Conservation (phyloP, 2,888 invertebrate genomes). For the Erebia aethiops region DNA sequence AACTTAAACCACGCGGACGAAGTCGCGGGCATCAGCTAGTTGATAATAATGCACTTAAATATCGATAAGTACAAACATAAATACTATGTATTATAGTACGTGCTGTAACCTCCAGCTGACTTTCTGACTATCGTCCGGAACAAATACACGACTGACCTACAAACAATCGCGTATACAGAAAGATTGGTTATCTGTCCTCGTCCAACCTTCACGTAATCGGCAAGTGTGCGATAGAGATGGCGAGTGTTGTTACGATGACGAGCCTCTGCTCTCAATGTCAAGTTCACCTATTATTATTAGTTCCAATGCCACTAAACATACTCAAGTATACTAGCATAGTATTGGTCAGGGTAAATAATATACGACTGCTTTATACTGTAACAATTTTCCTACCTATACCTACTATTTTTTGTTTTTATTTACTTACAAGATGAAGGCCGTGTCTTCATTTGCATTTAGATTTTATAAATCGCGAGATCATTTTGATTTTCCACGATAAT, state of each 20-base stretch:
- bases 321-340: slow-evolving; percentile 67
- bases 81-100: slow-evolving; percentile 51
- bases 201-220: slow-evolving; percentile 54
- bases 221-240: slow-evolving; percentile 68
- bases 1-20: too few relatives aligned
- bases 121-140: slow-evolving; percentile 82
- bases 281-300: slow-evolving; percentile 83
- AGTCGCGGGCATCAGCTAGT: too few relatives aligned
- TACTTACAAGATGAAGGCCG: background rate
- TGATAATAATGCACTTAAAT: slow-evolving; percentile 27
- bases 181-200: slow-evolving; percentile 68
- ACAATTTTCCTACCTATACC: background rate
- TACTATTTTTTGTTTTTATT: background rate
- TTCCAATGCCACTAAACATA: slow-evolving; percentile 80
- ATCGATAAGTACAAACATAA: slow-evolving; percentile 43
- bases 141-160: slow-evolving; percentile 82
- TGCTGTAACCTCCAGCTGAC: slow-evolving; percentile 81
- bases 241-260: slow-evolving; percentile 74
- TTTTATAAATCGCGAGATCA: too few relatives aligned
- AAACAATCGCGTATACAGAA: slow-evolving; percentile 73
- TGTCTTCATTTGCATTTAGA: background rate
- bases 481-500: too few relatives aligned
- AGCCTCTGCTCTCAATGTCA: slow-evolving; percentile 82
- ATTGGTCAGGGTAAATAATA: slow-evolving; percentile 56
- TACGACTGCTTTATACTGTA: slow-evolving; percentile 39